A percentile compares a stretch with the other conserved stretches of the same genome.
phyloP scores from a whole-genome alignment of 2,797 vertebrate species.

The Mus spretus region DNA sequence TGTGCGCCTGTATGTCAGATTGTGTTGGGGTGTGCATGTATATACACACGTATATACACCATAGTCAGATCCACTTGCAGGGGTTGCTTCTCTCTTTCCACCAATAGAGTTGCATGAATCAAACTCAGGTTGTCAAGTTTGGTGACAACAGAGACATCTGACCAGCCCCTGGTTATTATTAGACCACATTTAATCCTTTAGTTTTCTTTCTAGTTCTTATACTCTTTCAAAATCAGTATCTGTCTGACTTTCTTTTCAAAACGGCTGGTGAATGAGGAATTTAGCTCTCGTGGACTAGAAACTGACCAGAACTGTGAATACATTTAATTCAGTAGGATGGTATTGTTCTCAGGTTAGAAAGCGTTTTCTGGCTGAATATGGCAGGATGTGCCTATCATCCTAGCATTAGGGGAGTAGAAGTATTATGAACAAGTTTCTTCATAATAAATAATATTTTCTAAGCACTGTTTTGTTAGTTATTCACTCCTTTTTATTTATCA shows the following conservation, averaged over 20 bases:
- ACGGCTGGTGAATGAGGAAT: not conserved
- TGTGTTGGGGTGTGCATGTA: not conserved
- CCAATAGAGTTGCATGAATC: not conserved
- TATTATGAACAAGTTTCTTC: constrained; percentile 14
- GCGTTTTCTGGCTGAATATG: not conserved
- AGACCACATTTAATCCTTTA: not conserved
- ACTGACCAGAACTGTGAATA: constrained; percentile 21
- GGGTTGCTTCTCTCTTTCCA: not conserved
- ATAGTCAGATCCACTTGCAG: not conserved
- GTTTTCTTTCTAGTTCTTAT: constrained; percentile 28
- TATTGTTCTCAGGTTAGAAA: constrained; percentile 16
- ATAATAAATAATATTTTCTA: constrained; percentile 54
- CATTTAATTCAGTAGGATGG: not conserved
- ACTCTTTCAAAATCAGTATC: not conserved
- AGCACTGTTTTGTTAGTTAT: constrained; percentile 47
- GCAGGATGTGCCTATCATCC: not conserved
- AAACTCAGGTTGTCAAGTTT: not conserved
- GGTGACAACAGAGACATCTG: not conserved
- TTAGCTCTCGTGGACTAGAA: constrained; percentile 4
- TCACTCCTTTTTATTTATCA: constrained; percentile 19
- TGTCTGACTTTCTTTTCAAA: constrained; percentile 47
- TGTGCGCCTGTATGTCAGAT: not conserved
- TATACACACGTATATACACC: too few species aligned
- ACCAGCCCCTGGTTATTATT: not conserved
- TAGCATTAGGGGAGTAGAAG: not conserved